phyloP scores from a whole-genome alignment of 2,797 vertebrate genomes.

The Propithecus deckenii region DNA sequence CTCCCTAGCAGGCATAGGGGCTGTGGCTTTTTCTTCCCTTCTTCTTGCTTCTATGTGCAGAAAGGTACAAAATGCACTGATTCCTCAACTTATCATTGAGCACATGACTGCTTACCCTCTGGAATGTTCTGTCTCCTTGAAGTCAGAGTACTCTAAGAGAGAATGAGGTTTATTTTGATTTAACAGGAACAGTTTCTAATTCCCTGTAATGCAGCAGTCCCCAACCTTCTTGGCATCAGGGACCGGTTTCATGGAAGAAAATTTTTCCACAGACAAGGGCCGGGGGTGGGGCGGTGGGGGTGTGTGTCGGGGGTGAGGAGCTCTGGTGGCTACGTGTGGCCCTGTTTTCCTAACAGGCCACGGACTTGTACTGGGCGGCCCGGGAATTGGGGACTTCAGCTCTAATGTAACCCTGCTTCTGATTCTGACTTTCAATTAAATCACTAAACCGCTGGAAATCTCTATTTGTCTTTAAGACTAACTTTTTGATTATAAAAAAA shows the following conservation, averaged over 20 bases:
- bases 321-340: fast-evolving
- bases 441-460: slow-evolving; percentile 14
- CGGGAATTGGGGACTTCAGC: too few relatives aligned
- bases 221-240: too few relatives aligned
- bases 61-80: neutral
- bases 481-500: neutral
- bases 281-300: too few relatives aligned
- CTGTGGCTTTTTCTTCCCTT: neutral
- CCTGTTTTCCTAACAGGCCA: too few relatives aligned
- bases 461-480: slow-evolving; percentile 40
- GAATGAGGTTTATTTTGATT: neutral
- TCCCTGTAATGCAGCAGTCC: neutral
- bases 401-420: neutral
- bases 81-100: neutral
- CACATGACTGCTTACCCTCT: neutral
- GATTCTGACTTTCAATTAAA: neutral
- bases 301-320: too few relatives aligned
- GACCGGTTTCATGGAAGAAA: too few relatives aligned
- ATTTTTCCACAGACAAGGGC: too few relatives aligned
- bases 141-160: neutral
- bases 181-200: neutral
- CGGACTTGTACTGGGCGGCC: too few relatives aligned
- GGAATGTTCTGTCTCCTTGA: neutral
- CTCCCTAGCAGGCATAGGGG: neutral
- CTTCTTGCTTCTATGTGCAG: neutral